Evolutionary conservation across 2,113 vertebrate species (phyloP), one percentile per base, ranked within the genome.

Genomic region (Melanerpes aurifrons): DNA sequence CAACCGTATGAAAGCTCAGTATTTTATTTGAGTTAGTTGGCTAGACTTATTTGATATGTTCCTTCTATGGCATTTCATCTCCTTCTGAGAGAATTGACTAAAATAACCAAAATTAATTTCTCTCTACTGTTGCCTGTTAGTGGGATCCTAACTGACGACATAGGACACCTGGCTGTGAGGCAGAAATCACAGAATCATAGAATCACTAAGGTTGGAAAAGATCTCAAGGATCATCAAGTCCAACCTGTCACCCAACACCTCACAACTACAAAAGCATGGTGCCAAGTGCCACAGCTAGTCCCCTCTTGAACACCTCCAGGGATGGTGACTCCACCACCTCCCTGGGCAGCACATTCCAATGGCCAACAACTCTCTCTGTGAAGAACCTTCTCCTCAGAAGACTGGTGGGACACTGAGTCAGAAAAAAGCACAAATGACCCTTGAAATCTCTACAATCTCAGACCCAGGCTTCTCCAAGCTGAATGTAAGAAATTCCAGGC

Each of bases 371-470:
- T 37, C 37, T 37, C 37, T 37, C 37, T 37, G 37, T 37, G 37
- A 37, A 37, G 37, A 37, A 37, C 37, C 9, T 37, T 37, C 37
- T 37, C 37, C 37, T 37, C 37, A 37, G 37, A 24, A 80, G 6
- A 15, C 4, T 24, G 8, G 6, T 67, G 29, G 21, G 15, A 4
- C 17, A 43, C 4, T 0, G 2, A 12, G 24, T 3, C 25, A 47
- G 24, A 81, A 15, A 24, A 22, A 63, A 15, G 12, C 19, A 50
- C 16, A 37, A 77, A 68, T 29, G 17, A 3, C n/a, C 8, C 10
- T 61, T 22, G 32, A 79, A n/a, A 47, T 54, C n/a, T 64, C 54
- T 69, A 13, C 0, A 0, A 3, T 61, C 22, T 66, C 29, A 61
- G n/a, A 58, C 1, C 7, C 68, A 59, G 24, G 3, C 28, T 31